phyloP scores from a whole-genome alignment of 2,113 vertebrate species.

The Loxodonta africana region DNA sequence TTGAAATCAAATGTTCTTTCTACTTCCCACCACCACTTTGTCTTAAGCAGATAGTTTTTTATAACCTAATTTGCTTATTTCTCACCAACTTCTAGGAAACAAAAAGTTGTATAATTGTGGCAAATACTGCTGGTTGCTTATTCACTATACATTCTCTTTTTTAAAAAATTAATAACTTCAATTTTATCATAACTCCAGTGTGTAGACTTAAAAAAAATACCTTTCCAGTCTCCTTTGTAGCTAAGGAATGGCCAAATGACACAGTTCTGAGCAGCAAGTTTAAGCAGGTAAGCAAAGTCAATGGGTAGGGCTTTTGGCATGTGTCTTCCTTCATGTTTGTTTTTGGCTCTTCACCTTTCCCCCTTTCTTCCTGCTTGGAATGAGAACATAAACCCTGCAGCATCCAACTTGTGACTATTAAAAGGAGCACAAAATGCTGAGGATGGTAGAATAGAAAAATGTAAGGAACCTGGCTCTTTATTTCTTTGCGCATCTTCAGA shows the following conservation, averaged over 20 bases:
- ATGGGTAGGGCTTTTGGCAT: neutral
- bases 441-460: neutral
- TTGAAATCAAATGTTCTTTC: neutral
- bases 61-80: neutral
- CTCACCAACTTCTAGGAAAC: neutral
- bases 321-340: neutral
- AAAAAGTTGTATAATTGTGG: neutral
- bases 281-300: neutral
- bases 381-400: neutral
- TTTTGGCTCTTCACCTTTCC: neutral
- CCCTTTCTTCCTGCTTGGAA: neutral
- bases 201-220: neutral
- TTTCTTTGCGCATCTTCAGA: neutral
- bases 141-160: neutral
- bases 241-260: neutral
- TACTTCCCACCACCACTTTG: neutral
- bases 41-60: neutral
- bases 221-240: neutral
- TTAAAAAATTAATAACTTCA: neutral
- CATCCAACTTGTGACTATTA: neutral
- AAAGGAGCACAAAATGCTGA: neutral
- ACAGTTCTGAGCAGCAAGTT: neutral
- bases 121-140: neutral
- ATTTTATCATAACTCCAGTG: neutral
- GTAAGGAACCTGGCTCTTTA: neutral